phyloP scores from a whole-genome alignment of 2,888 invertebrate genomes.

The Ashinkailepas kermadecensis region DNA sequence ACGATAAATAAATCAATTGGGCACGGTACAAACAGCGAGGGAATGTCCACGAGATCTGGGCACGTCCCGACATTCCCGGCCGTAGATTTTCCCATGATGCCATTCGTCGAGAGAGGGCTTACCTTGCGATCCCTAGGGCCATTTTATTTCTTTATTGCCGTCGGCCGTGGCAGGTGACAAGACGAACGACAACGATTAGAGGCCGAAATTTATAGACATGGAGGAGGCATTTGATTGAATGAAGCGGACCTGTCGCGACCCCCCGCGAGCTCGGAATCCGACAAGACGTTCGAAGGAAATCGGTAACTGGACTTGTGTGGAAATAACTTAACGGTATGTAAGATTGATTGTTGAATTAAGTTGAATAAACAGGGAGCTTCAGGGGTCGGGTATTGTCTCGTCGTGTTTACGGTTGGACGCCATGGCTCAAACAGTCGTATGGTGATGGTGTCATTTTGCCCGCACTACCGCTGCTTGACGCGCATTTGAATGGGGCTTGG shows the following conservation, averaged over 20 bases:
- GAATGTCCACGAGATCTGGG: slow-evolving; percentile 9
- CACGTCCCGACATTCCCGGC: background rate
- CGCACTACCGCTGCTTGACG: background rate
- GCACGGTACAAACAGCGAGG: background rate
- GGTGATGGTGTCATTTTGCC: background rate
- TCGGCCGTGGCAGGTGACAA: slow-evolving; percentile 1
- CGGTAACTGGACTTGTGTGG: background rate
- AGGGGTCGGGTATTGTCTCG: background rate
- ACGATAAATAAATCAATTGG: slow-evolving; percentile 14
- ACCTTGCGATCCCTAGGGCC: background rate
- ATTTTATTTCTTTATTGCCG: slow-evolving; percentile 15
- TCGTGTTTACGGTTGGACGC: background rate
- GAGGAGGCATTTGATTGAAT: background rate
- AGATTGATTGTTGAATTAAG: background rate
- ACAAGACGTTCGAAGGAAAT: background rate
- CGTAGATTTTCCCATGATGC: slow-evolving; percentile 5
- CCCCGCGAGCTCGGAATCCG: background rate
- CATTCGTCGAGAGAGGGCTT: background rate
- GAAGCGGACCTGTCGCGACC: background rate
- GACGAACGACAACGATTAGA: slow-evolving; percentile 4
- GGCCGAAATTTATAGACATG: slow-evolving; percentile 7
- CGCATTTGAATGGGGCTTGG: too few species aligned
- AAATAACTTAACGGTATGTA: background rate
- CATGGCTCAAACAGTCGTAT: background rate
- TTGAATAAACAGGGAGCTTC: background rate